These are phyloP conservation scores for Aphis gossypii DNA, from an alignment of 1,140 invertebrate genomes.

Conservation along the genomic window DNA sequence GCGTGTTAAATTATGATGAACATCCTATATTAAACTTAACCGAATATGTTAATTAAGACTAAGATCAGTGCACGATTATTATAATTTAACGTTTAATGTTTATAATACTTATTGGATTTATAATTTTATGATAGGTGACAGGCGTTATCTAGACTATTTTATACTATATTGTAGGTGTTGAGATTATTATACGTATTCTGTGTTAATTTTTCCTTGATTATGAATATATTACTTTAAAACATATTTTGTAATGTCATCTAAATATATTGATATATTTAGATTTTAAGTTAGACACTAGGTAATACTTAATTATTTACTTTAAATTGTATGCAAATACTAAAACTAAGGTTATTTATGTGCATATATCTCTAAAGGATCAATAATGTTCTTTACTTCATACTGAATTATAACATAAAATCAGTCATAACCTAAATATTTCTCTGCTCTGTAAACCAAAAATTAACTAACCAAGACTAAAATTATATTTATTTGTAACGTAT, in stretches of 20 bases:
- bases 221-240: background rate
- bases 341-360: no score
- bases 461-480: conserved; percentile 1
- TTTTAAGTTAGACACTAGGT: background rate
- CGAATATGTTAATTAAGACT: no score
- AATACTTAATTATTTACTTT: background rate
- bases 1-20: background rate
- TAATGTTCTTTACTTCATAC: background rate
- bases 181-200: no score
- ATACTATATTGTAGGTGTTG: no score
- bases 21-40: no score
- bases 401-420: background rate
- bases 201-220: background rate
- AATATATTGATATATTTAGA: background rate
- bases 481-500: background rate
- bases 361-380: background rate
- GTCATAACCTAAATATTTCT: background rate
- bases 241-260: background rate
- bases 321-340: background rate
- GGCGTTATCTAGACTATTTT: no score
- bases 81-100: background rate
- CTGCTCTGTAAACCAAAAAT: background rate
- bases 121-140: no score
- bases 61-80: no score
- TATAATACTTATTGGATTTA: background rate